Base-by-base conservation (phyloP, 2,888 invertebrate genomes). In the Leptura quadrifasciata region DNA sequence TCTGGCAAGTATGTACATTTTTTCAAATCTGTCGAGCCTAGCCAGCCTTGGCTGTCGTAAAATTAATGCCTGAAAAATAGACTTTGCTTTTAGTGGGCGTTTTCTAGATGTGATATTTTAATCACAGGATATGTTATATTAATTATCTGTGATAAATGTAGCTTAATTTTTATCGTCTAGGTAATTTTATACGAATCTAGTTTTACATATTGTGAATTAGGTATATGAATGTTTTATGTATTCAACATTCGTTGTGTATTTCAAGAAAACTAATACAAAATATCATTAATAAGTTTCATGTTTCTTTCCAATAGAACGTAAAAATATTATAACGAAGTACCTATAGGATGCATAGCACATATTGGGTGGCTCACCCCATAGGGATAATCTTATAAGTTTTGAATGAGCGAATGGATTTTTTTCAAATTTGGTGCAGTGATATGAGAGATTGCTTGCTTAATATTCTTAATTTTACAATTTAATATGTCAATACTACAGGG, bases 81-180 rank as follows among this genome's bases (percentile, higher is more conserved):
- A 20, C 24, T 71, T 52, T 35, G 27, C 70, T 47, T 31, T 31
- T 24, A 52, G 73, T 73, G 52, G 67, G 73, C 75, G 70, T 39
- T 72, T 75, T 58, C 75, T 35, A 20, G 47, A 39, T 75, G 54
- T 75, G 64, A 75, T 65, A 75, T 71, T 73, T 73, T 67, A 73
- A 73, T 73, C 73, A 67, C 67, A 65, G 35, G 21, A 24, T 55
- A 57, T 21, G n/a, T n/a, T 24, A 60, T 60, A 60, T 60, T 60
- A 60, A 60, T 60, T 24, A 60, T 24, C 1, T n/a, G 12, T 60
- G 60, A 60, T 60, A 60, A 60, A 24, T 60, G 60, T n/a, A 60
- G 27, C n/a, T 18, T 27, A 60, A n/a, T 60, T 60, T 60, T 60
- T 60, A 60, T n/a, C n/a, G 60, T 60, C 58, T 24, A 15, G 24